A percentile compares a stretch with the other conserved stretches of the same genome.
Evolutionary conservation across 1,140 invertebrate species (phyloP).

Genomic region (Aphelenchoides besseyi): DNA sequence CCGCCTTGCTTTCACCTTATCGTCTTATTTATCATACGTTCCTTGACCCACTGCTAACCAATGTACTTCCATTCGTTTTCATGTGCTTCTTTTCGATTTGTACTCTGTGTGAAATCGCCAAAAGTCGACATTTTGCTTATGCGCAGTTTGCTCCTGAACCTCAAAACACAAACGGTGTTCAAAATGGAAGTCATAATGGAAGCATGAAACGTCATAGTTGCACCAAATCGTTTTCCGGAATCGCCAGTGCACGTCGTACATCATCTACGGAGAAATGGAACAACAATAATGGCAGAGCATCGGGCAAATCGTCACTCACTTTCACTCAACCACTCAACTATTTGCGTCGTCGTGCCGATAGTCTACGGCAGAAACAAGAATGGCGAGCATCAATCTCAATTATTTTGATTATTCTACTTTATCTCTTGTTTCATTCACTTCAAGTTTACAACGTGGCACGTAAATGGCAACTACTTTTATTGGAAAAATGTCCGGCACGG

Average conservation of each 20-base stretch:
- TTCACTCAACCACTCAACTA: constrained; percentile 50
- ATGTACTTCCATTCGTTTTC: constrained; percentile 59
- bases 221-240: no score
- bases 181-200: constrained; percentile 3
- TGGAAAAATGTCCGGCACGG: constrained; percentile 56
- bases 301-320: constrained; percentile 13
- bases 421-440: constrained; percentile 57
- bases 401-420: constrained; percentile 58
- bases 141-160: constrained; percentile 52
- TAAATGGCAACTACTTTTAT: constrained; percentile 59
- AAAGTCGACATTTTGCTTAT: constrained; percentile 60
- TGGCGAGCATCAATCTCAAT: constrained; percentile 58
- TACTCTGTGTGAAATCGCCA: constrained; percentile 56
- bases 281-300: not conserved
- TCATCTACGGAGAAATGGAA: constrained; percentile 7
- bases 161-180: constrained; percentile 7
- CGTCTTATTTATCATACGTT: constrained; percentile 59
- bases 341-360: constrained; percentile 41
- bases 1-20: constrained; percentile 59
- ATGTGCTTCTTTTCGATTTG: constrained; percentile 59
- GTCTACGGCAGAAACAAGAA: constrained; percentile 54
- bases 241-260: not conserved
- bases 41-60: constrained; percentile 54
- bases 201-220: constrained; percentile 10
- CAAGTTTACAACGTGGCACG: constrained; percentile 55